A percentile compares a stretch with the other conserved stretches of the same genome.
These are phyloP conservation scores for Monochamus alternatus DNA, from an alignment of 2,888 invertebrate species.

Conservation along the genomic window DNA sequence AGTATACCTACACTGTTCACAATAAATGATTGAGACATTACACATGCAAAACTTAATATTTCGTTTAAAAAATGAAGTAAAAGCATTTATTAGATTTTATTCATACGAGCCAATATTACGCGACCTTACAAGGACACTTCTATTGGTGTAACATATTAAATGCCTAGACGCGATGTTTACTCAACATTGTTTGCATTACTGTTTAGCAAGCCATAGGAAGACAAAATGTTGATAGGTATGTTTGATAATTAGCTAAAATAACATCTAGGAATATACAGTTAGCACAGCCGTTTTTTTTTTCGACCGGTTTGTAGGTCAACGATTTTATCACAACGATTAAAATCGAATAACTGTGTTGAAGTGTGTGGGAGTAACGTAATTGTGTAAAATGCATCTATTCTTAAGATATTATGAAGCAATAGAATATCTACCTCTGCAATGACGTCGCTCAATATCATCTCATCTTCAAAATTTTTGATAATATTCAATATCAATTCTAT, in stretches of 20 bases:
- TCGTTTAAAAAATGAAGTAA: no score
- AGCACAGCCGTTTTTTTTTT: background rate
- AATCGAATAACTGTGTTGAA: no score
- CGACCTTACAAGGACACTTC: slow-evolving; percentile 8
- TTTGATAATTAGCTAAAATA: slow-evolving; percentile 4
- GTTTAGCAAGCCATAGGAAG: slow-evolving; percentile 7
- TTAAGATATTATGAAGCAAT: no score
- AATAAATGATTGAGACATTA: no score
- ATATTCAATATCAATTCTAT: no score
- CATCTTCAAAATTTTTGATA: no score
- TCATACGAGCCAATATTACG: background rate
- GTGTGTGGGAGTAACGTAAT: no score
- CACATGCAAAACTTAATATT: no score
- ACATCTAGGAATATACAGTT: slow-evolving; percentile 3
- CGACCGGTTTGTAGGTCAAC: background rate
- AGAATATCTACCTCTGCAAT: no score
- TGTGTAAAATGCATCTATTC: no score
- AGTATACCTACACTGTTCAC: no score
- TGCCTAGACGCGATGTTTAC: background rate
- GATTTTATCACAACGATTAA: background rate
- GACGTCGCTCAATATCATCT: no score
- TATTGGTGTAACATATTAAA: background rate
- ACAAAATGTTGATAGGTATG: slow-evolving; percentile 12
- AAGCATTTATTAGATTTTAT: background rate
- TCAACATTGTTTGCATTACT: slow-evolving; percentile 4